These are phyloP conservation scores for Peromyscus aztecus DNA, from an alignment of 2,797 vertebrate genomes.

Conservation along the genomic window DNA sequence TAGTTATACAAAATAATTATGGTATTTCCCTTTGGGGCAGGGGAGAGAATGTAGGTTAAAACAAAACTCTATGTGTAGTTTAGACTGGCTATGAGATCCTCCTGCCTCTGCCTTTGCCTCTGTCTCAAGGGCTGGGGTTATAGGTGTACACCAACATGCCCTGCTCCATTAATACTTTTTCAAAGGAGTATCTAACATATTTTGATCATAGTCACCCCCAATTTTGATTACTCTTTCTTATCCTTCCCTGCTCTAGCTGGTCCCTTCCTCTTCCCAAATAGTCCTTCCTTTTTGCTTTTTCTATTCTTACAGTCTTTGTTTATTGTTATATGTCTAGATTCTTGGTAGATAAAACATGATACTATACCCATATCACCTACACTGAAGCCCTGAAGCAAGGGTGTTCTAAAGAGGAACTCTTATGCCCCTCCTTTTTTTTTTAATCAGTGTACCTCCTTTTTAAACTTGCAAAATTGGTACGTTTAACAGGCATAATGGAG, in stretches of 20 bases:
- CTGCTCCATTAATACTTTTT: not conserved
- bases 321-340: not conserved
- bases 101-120: not conserved
- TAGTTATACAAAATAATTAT: not conserved
- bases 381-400: not conserved
- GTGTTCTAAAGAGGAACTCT: not conserved
- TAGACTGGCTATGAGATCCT: not conserved
- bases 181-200: not conserved
- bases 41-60: not conserved
- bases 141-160: not conserved
- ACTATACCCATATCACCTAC: not conserved
- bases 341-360: not conserved
- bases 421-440: no score
- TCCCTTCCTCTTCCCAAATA: not conserved
- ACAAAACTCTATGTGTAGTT: not conserved
- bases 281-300: not conserved
- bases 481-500: not conserved
- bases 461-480: not conserved
- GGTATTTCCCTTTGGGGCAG: not conserved
- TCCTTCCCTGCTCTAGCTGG: not conserved
- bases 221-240: not conserved
- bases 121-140: not conserved
- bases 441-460: not conserved
- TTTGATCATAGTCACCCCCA: not conserved
- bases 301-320: not conserved